phyloP scores from a whole-genome alignment of 2,797 vertebrate species.

The Pseudochaenichthys georgianus region DNA sequence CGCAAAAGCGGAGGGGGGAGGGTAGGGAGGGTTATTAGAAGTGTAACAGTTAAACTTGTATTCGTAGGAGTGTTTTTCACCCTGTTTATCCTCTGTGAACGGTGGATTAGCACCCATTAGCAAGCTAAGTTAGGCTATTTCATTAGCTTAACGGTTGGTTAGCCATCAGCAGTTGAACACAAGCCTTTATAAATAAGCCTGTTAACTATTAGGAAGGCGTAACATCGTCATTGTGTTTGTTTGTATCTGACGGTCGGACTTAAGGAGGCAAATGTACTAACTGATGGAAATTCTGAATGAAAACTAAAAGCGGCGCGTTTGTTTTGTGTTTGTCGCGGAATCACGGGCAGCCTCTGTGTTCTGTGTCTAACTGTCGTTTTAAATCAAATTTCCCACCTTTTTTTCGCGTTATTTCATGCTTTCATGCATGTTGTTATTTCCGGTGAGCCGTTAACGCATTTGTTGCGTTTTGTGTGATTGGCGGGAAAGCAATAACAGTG shows the following conservation, averaged over 20 bases:
- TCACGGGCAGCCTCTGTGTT: not conserved
- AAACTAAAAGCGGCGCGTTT: constrained; percentile 47
- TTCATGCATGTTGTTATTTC: fast-evolving
- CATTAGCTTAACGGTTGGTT: constrained; percentile 19
- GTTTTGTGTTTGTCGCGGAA: constrained; percentile 51
- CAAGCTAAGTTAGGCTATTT: constrained; percentile 52
- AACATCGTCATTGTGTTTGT: fast-evolving
- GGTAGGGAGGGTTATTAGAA: fast-evolving
- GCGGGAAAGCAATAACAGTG: constrained; percentile 65
- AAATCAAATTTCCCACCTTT: fast-evolving
- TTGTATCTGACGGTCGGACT: fast-evolving
- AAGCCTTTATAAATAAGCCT: not conserved
- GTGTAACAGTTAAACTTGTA: not conserved
- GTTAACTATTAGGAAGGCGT: fast-evolving
- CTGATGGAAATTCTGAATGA: constrained; percentile 8
- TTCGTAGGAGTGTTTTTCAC: not conserved
- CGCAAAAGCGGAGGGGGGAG: fast-evolving
- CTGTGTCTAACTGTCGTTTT: not conserved
- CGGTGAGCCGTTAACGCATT: fast-evolving
- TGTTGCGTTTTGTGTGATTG: constrained; percentile 54
- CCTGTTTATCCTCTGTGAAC: not conserved
- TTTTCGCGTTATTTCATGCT: fast-evolving
- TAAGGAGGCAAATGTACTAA: not conserved
- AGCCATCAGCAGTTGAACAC: not conserved
- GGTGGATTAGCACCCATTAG: constrained; percentile 52